Base-by-base conservation (phyloP, 2,113 vertebrate species). In the Gulo gulo region DNA sequence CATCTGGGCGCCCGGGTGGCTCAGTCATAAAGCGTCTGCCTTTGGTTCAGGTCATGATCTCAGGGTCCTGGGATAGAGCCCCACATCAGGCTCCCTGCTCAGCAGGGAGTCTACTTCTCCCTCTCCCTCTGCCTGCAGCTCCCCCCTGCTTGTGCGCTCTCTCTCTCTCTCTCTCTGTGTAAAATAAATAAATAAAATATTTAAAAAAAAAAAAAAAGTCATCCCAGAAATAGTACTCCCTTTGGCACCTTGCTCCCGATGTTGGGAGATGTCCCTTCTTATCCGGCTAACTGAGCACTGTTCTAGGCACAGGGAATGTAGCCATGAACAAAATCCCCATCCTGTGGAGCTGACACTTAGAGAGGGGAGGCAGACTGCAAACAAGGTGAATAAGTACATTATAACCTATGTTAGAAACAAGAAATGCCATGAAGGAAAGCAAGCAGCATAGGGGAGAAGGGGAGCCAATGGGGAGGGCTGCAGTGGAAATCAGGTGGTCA, bases 391-490 rank as follows among this genome's bases (percentile, higher is more conserved):
- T 34, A 55, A 83, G 73, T 21, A 57, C 86, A 45, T 88, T 59
- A 63, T 9, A 50, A 50, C 14, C 8, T 8, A 12, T 10, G 14
- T 69, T 23, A 93, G 73, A 69, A 79, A 36, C 5, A 8, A 79
- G 11, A 36, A 39, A 52, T 47, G 42, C 9, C 36, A 18, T 18
- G 59, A 63, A 69, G 8, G 36, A 31, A 52, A 26, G 6, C 57
- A 90, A 76, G 39, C 20, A 52, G 52, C 24, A 36, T 47, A 23
- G 57, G 42, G 36, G n/a, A 36, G 15, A 57, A 45, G 34, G 59
- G 34, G n/a, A 0, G 1, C 26, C 11, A 12, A 7, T 0, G 26
- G 31, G 31, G 31, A 61, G 34, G 2, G 6, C 7, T 34, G 16
- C 6, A 3, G 24, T n/a, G 31, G 2, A 31, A 55, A 39, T 9